phyloP scores from a whole-genome alignment of 2,797 vertebrate genomes.

The Tokudaia muenninki region DNA sequence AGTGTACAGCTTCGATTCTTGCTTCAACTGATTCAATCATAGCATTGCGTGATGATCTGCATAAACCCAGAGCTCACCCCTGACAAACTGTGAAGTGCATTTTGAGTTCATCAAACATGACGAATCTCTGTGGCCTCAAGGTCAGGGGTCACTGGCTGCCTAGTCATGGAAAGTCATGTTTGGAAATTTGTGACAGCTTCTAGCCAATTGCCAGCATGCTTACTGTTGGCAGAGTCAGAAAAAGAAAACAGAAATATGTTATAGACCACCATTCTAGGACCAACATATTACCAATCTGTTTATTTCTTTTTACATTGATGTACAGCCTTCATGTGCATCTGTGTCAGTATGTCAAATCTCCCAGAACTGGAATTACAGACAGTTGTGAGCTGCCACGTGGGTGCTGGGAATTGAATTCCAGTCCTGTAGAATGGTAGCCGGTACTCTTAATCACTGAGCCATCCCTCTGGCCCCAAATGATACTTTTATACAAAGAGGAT shows the following conservation, averaged over 20 bases:
- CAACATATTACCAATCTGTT: not conserved
- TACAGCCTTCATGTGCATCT: not conserved
- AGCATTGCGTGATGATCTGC: slow-evolving; percentile 21
- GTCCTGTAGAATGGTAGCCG: not conserved
- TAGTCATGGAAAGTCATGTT: slow-evolving; percentile 53
- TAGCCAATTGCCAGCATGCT: slow-evolving; percentile 32
- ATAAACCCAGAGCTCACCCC: slow-evolving; percentile 64
- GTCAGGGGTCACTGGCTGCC: not conserved
- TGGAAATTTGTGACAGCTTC: slow-evolving; percentile 51
- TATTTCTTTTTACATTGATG: not conserved
- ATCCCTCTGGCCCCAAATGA: not conserved
- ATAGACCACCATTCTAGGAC: slow-evolving; percentile 2
- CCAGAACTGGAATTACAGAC: not conserved
- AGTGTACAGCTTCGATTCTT: not conserved
- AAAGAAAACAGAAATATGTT: slow-evolving; percentile 1
- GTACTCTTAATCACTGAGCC: not conserved
- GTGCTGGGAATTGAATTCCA: not conserved
- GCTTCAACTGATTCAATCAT: slow-evolving; percentile 68
- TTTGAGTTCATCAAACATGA: slow-evolving; percentile 56
- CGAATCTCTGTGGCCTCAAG: slow-evolving; percentile 16
- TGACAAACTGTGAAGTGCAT: slow-evolving; percentile 43
- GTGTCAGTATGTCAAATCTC: not conserved
- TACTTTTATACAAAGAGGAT: not conserved
- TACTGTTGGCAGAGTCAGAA: slow-evolving; percentile 3
- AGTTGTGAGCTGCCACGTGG: not conserved